Evolutionary conservation across 2,888 invertebrate species (phyloP).

Genomic region (Drosophila emarginata): DNA sequence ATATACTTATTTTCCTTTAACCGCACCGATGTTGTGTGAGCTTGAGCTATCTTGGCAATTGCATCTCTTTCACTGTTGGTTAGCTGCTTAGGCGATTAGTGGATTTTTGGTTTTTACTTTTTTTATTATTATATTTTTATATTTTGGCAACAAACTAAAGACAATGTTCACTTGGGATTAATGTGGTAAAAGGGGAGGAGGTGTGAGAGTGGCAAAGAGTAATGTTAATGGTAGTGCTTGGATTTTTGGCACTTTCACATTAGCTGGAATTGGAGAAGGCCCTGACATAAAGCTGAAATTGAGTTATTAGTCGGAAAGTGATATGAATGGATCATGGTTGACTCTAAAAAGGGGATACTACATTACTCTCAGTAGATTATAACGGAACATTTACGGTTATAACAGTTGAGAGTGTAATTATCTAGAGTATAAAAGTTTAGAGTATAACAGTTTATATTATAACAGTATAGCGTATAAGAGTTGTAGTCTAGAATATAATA

Average conservation of each 20-base stretch:
- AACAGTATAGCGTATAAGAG: too few relatives aligned
- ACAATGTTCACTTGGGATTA: conserved; percentile 7
- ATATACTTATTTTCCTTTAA: conserved; percentile 43
- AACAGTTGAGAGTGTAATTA: too few relatives aligned
- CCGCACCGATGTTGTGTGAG: conserved; percentile 32
- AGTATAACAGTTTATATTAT: too few relatives aligned
- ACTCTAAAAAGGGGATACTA: not conserved
- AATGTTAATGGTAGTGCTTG: not conserved
- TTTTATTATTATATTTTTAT: not conserved
- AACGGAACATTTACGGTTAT: too few relatives aligned
- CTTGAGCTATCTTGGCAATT: conserved; percentile 50
- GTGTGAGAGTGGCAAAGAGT: not conserved
- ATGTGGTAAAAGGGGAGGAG: not conserved
- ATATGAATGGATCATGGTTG: conserved; percentile 27
- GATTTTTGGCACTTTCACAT: conserved; percentile 56
- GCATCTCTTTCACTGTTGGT: conserved; percentile 43
- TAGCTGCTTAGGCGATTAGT: conserved; percentile 16
- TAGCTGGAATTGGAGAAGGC: conserved; percentile 17
- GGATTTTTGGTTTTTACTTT: not conserved
- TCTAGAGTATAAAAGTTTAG: too few relatives aligned
- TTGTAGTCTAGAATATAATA: too few relatives aligned
- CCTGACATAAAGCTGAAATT: conserved; percentile 42
- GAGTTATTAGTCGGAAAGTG: conserved; percentile 50
- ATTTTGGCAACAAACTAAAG: conserved; percentile 32
- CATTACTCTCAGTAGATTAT: too few relatives aligned